Evolutionary conservation across 2,888 invertebrate genomes (phyloP).

Genomic region (Chymomyza caudatula): DNA sequence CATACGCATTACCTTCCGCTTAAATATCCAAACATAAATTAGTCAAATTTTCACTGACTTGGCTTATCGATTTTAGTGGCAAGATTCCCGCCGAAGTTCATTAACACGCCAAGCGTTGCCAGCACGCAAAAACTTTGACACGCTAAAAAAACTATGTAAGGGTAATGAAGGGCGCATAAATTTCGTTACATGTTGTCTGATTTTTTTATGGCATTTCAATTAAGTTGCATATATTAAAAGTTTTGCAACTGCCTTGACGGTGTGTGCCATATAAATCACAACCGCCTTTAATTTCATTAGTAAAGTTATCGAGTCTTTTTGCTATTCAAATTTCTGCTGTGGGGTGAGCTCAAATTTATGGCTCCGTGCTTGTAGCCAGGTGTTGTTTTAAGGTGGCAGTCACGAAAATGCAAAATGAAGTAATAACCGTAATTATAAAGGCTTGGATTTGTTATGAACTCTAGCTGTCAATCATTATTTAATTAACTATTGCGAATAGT

Average conservation of each 20-base stretch:
- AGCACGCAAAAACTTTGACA: constrained; percentile 11
- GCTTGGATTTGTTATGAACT: too few species aligned
- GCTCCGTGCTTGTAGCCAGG: too few species aligned
- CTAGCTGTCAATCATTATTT: too few species aligned
- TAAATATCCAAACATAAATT: neutral
- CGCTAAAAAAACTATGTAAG: constrained; percentile 27
- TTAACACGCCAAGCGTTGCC: constrained; percentile 35
- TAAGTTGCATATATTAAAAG: constrained; percentile 49
- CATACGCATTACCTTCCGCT: neutral
- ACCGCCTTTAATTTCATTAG: constrained; percentile 41
- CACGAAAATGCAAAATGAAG: too few species aligned
- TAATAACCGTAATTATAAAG: too few species aligned
- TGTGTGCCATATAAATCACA: constrained; percentile 34
- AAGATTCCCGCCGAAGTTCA: constrained; percentile 31
- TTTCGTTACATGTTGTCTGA: constrained; percentile 27
- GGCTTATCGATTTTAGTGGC: neutral
- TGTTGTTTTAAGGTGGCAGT: too few species aligned
- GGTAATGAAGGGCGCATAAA: constrained; percentile 33
- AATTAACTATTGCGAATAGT: too few species aligned
- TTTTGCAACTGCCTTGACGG: constrained; percentile 5
- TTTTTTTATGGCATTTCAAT: constrained; percentile 45
- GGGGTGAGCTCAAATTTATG: neutral
- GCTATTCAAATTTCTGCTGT: constrained; percentile 9
- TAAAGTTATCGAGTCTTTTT: constrained; percentile 33
- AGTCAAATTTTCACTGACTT: neutral